Conservation (phyloP, 2,797 vertebrate genomes). For the Eptatretus atami region DNA sequence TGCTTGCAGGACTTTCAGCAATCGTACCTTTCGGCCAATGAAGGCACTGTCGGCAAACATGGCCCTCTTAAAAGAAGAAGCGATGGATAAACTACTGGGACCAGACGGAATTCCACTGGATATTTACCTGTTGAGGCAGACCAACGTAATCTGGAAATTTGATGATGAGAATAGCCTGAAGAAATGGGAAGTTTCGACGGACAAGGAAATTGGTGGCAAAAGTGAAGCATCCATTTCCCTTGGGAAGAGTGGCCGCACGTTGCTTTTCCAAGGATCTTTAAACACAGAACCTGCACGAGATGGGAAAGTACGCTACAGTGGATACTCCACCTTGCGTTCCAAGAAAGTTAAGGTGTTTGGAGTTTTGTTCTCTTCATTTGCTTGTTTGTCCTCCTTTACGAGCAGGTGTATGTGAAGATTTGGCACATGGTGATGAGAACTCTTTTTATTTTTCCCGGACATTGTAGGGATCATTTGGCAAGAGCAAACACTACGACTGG, state of each 20-base stretch:
- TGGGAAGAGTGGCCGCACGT: slow-evolving; percentile 33
- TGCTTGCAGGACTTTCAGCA: too few relatives aligned
- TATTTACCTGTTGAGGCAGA: slow-evolving; percentile 35
- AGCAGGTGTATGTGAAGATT: not conserved
- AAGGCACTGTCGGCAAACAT: slow-evolving; percentile 9
- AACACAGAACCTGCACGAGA: slow-evolving; percentile 29
- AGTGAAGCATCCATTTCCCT: slow-evolving; percentile 34
- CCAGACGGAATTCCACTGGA: slow-evolving; percentile 21
- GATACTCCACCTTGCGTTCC: slow-evolving; percentile 46
- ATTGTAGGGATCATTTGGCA: slow-evolving; percentile 30
- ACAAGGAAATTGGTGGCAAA: slow-evolving; percentile 45
- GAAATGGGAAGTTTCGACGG: slow-evolving; percentile 45
- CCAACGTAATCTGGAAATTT: slow-evolving; percentile 37
- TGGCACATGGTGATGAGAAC: not conserved
- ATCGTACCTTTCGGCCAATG: too few relatives aligned
- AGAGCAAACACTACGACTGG: slow-evolving; percentile 37
- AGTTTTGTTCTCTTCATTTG: not conserved
- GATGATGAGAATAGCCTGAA: slow-evolving; percentile 16
- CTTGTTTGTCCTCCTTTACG: slow-evolving; percentile 8
- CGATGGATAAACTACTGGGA: slow-evolving; percentile 17
- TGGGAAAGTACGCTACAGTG: slow-evolving; percentile 50
- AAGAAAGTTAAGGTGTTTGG: slow-evolving; percentile 21
- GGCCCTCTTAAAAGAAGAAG: slow-evolving; percentile 23
- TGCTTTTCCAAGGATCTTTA: slow-evolving; percentile 39
- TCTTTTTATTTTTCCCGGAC: too few relatives aligned